phyloP scores from a whole-genome alignment of 2,113 vertebrate species.

The Gadus chalcogrammus region DNA sequence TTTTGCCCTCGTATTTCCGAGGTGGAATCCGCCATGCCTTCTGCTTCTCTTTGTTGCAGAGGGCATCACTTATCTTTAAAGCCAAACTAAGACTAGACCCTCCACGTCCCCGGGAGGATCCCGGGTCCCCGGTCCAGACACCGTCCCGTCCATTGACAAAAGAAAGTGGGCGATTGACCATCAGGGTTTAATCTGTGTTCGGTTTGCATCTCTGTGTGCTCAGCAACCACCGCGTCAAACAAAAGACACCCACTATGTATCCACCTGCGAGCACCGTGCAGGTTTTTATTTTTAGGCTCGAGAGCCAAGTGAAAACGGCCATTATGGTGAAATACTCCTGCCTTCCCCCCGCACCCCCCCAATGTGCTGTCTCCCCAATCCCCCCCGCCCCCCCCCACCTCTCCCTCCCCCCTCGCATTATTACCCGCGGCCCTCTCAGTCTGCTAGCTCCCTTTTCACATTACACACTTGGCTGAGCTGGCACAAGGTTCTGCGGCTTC shows the following conservation, averaged over 20 bases:
- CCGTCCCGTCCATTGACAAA: constrained; percentile 31
- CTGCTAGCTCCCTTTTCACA: constrained; percentile 79
- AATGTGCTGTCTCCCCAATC: not conserved
- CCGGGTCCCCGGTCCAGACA: constrained; percentile 13
- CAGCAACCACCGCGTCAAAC: constrained; percentile 13
- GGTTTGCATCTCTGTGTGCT: constrained; percentile 20
- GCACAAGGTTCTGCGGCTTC: constrained; percentile 57
- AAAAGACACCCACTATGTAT: not conserved
- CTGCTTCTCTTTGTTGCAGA: constrained; percentile 18
- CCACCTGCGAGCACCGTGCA: not conserved
- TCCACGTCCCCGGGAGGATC: constrained; percentile 45
- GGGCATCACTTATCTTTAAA: constrained; percentile 55
- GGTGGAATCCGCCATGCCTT: too few relatives aligned
- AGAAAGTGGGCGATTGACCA: constrained; percentile 22
- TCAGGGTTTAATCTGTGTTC: constrained; percentile 43
- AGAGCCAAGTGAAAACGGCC: constrained; percentile 34
- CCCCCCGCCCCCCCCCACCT: constrained; percentile 26
- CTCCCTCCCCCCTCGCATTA: constrained; percentile 40
- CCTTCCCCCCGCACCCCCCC: constrained; percentile 13
- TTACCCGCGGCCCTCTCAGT: constrained; percentile 66
- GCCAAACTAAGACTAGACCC: constrained; percentile 46
- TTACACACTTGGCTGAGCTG: constrained; percentile 91
- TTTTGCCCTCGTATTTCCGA: too few relatives aligned
- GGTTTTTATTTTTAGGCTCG: constrained; percentile 8
- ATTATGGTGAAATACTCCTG: constrained; percentile 30